These are phyloP conservation scores for Sakesphorus luctuosus DNA, from an alignment of 2,113 vertebrate species.

Conservation along the genomic window DNA sequence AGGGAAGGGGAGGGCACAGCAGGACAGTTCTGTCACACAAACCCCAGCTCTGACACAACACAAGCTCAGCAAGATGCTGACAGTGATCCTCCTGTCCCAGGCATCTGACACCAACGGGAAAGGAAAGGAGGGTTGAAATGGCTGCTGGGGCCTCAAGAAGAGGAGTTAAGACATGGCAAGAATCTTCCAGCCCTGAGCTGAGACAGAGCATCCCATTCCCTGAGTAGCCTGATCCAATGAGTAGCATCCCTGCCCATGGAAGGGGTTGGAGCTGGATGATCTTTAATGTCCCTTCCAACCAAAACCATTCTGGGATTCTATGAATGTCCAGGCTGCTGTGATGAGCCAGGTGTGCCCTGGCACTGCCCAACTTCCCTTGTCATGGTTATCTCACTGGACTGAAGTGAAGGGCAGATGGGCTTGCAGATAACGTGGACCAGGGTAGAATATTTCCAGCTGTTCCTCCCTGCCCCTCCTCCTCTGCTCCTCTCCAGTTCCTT, in stretches of 20 bases:
- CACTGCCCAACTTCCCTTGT: not conserved
- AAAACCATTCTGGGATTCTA: not conserved
- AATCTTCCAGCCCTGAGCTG: not conserved
- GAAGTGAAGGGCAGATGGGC: not conserved
- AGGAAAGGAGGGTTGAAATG: not conserved
- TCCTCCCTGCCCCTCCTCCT: not conserved
- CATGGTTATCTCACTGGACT: rapidly evolving
- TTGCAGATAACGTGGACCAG: rapidly evolving
- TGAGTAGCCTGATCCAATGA: not conserved
- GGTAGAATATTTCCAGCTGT: not conserved
- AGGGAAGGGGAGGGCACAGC: not conserved
- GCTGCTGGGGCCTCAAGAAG: not conserved
- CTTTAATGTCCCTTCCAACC: not conserved
- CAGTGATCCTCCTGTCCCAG: not conserved
- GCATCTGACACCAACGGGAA: rapidly evolving
- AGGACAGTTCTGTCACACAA: not conserved
- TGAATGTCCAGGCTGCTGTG: not conserved
- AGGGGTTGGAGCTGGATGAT: not conserved
- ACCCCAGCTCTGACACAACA: not conserved
- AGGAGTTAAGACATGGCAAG: not conserved
- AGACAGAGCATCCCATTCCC: not conserved
- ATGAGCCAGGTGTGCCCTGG: not conserved
- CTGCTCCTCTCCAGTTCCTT: not conserved
- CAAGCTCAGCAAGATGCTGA: not conserved
- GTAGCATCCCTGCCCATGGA: not conserved